Evolutionary conservation across 2,113 vertebrate genomes (phyloP).

Genomic region (Acrocephalus kingi): DNA sequence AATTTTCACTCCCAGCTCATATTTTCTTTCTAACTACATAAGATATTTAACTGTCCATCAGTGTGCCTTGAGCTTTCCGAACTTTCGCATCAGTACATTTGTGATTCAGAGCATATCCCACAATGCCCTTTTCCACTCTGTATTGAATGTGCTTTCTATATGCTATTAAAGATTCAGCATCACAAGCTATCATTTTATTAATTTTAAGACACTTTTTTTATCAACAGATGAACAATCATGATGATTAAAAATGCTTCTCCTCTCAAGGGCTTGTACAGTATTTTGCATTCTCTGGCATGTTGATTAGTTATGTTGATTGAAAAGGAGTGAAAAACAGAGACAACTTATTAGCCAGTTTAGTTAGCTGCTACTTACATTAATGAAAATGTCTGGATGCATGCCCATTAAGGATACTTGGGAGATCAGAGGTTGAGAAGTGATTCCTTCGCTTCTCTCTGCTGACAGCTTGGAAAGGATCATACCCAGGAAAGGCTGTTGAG

Average conservation of each 20-base stretch:
- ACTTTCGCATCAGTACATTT: not conserved
- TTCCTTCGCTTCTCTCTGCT: not conserved
- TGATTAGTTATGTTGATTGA: slow-evolving; percentile 62
- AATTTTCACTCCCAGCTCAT: not conserved
- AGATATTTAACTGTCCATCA: not conserved
- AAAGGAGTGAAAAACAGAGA: slow-evolving; percentile 59
- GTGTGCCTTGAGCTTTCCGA: not conserved
- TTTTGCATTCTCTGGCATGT: slow-evolving; percentile 46
- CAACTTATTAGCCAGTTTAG: slow-evolving; percentile 55
- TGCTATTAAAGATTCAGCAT: slow-evolving; percentile 28
- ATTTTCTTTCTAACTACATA: not conserved
- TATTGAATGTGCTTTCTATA: not conserved
- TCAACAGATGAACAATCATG: slow-evolving; percentile 53
- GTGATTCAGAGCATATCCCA: not conserved
- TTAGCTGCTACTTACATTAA: slow-evolving; percentile 58
- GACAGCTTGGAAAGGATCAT: not conserved
- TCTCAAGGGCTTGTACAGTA: slow-evolving; percentile 38
- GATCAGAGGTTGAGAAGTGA: slow-evolving; percentile 15
- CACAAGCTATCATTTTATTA: slow-evolving; percentile 48
- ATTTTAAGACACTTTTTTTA: slow-evolving; percentile 54
- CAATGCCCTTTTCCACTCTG: not conserved
- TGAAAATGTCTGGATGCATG: slow-evolving; percentile 48
- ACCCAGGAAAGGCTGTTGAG: not conserved
- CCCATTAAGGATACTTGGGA: slow-evolving; percentile 44
- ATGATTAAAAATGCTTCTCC: slow-evolving; percentile 58